phyloP scores from a whole-genome alignment of 2,113 vertebrate species.

The Oryzias melastigma region DNA sequence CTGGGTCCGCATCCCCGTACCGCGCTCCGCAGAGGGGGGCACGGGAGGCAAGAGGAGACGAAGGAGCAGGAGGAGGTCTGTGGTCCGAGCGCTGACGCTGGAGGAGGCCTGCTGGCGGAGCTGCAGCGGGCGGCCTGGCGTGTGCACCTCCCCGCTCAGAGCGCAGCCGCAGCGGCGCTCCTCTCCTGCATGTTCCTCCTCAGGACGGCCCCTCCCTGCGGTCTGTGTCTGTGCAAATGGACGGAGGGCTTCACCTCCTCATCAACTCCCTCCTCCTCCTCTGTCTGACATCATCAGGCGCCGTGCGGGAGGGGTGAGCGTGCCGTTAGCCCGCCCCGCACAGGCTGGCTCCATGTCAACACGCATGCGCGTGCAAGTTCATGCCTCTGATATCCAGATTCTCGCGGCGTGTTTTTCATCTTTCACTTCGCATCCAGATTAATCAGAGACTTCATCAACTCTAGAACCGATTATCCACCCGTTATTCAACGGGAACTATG shows the following conservation, averaged over 20 bases:
- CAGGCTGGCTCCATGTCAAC: slow-evolving; percentile 15
- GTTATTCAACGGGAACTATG: too few relatives aligned
- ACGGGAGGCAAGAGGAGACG: not conserved
- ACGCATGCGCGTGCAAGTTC: too few relatives aligned
- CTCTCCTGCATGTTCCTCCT: slow-evolving; percentile 17
- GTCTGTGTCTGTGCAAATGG: slow-evolving; percentile 30
- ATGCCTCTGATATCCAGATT: too few relatives aligned
- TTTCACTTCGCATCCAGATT: too few relatives aligned
- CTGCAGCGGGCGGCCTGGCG: slow-evolving; percentile 45
- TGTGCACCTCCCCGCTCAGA: slow-evolving; percentile 30
- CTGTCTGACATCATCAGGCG: slow-evolving; percentile 84
- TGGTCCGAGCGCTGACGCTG: slow-evolving; percentile 16
- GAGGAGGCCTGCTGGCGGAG: slow-evolving; percentile 30
- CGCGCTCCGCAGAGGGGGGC: slow-evolving; percentile 9
- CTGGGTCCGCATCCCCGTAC: slow-evolving; percentile 83
- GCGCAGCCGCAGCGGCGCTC: slow-evolving; percentile 15
- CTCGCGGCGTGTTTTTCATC: too few relatives aligned
- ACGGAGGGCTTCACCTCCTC: slow-evolving; percentile 51
- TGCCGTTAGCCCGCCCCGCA: slow-evolving; percentile 22
- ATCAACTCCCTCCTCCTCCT: slow-evolving; percentile 40
- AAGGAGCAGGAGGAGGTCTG: slow-evolving; percentile 10
- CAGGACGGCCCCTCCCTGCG: slow-evolving; percentile 21
- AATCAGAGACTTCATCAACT: too few relatives aligned
- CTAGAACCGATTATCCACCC: too few relatives aligned
- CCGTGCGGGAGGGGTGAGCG: slow-evolving; percentile 74